Base-by-base conservation (phyloP, 1,140 invertebrate genomes). In the Mactra quadrangularis region DNA sequence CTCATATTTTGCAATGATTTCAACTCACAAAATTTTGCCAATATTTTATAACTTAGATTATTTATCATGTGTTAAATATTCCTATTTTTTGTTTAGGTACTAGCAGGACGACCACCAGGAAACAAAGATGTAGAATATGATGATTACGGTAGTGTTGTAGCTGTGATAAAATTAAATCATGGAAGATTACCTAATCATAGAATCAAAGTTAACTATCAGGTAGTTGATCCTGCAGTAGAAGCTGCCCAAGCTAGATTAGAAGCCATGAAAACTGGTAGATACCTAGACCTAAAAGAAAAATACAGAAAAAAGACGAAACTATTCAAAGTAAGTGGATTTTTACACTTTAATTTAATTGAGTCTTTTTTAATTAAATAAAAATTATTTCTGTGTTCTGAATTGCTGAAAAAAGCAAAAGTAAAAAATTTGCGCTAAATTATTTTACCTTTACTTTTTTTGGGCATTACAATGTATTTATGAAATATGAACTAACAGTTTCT, bases 61-160 rank as follows among this genome's bases (percentile, higher is more conserved):
- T n/a, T n/a, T n/a, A n/a, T n/a, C n/a, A n/a, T n/a, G n/a, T n/a
- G n/a, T n/a, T n/a, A n/a, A n/a, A n/a, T n/a, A n/a, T n/a, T n/a
- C n/a, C n/a, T n/a, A 41, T 41, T 15, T n/a, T 41, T 7, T 41
- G 6, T 88, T n/a, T 79, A 92, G 91, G 86, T 90, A 15, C 91
- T 92, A 72, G 82, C 88, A 59, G 92, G 91, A 0, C 85, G 91
- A 29, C 91, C 91, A 22, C 91, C 91, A 41, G 91, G 92, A 9
- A 91, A 88, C 81, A 91, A 91, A 83, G 92, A 93, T 87, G 92
- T 92, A 3, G 53, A 87, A 17, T 92, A 90, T 85, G 92, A 93
- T 89, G 89, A 91, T 7, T 85, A 88, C 64, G 92, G 92, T 19
- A 92, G 92, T 88, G 91, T 93, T 29, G 35, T 92, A 3, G 87